These are phyloP conservation scores for Dissostichus mawsoni DNA, from an alignment of 2,113 vertebrate species.

Conservation along the genomic window DNA sequence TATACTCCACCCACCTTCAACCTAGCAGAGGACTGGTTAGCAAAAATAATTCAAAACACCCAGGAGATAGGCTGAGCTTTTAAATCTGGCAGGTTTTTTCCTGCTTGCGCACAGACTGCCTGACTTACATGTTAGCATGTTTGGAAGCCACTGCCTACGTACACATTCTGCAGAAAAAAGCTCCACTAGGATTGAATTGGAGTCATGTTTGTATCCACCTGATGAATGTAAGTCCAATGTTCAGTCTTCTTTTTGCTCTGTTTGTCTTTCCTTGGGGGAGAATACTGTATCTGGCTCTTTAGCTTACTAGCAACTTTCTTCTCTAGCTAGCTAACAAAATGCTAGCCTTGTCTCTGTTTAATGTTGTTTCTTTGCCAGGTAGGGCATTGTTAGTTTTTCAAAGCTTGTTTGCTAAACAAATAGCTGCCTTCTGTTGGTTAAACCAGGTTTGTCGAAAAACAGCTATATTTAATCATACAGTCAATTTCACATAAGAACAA, in stretches of 20 bases:
- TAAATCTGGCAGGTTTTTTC: neutral
- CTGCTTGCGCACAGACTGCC: neutral
- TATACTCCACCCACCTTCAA: too few species aligned
- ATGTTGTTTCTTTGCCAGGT: neutral
- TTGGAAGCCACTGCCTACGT: neutral
- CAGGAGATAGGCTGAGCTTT: neutral
- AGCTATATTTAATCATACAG: neutral
- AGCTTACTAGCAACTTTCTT: neutral
- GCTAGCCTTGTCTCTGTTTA: neutral
- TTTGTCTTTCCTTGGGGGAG: neutral
- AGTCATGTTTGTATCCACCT: neutral
- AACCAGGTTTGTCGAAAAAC: neutral
- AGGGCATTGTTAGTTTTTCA: neutral
- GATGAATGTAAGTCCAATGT: neutral
- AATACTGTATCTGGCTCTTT: neutral
- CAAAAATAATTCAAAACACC: neutral
- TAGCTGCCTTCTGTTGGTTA: neutral
- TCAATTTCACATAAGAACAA: neutral
- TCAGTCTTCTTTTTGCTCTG: neutral
- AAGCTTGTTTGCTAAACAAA: neutral
- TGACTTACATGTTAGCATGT: neutral
- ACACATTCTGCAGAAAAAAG: neutral
- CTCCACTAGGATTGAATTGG: neutral
- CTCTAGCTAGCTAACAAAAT: neutral
- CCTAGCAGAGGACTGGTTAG: too few species aligned